Conservation (phyloP, 2,797 vertebrate species). For the Numenius phaeopus region DNA sequence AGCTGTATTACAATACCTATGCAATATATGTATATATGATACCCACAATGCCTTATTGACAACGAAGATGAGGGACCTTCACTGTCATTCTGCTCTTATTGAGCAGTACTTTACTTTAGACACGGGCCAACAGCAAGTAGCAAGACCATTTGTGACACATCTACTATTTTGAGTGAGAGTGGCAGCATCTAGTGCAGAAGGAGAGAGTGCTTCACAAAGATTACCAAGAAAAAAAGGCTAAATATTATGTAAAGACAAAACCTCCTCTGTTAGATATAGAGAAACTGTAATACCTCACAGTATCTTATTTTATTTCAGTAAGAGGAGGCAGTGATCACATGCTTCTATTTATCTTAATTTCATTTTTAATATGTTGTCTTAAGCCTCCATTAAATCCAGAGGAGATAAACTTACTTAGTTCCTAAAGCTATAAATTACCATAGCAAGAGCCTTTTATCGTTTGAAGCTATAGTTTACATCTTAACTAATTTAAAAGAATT, state of each 20-base stretch:
- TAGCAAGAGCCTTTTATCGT: not conserved
- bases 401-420: conserved; percentile 40
- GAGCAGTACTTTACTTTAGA: not conserved
- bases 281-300: not conserved
- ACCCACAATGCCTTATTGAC: not conserved
- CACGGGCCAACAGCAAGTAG: not conserved
- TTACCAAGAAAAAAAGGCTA: not conserved
- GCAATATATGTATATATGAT: not conserved
- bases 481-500: conserved; percentile 60
- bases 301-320: not conserved
- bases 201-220: not conserved
- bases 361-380: conserved; percentile 58
- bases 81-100: not conserved
- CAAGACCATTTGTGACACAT: accelerated
- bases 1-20: not conserved
- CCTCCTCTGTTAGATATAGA: not conserved
- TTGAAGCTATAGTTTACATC: conserved; percentile 38
- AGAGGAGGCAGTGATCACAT: not conserved
- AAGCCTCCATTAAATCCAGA: conserved; percentile 57
- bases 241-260: not conserved
- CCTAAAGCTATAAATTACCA: conserved; percentile 49
- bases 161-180: not conserved
- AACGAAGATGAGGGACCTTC: not conserved
- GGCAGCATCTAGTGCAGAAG: not conserved
- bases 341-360: conserved; percentile 59